Evolutionary conservation across 1,140 invertebrate genomes (phyloP).

Genomic region (Drosophila mojavensis): DNA sequence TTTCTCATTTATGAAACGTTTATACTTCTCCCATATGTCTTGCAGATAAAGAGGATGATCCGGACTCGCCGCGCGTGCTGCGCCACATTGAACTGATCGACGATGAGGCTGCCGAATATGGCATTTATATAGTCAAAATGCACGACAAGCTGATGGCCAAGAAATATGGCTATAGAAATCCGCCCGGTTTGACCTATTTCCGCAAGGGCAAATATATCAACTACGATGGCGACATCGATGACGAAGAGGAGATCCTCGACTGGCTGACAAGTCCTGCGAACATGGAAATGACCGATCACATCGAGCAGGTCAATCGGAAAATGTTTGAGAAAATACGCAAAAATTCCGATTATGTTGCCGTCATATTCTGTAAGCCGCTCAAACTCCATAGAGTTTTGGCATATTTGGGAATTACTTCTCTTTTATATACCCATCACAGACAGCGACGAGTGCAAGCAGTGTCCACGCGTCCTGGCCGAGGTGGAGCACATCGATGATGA

Average conservation of each 20-base stretch:
- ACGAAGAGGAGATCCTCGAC: constrained; percentile 96
- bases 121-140: constrained; percentile 96
- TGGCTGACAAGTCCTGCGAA: constrained; percentile 97
- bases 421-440: constrained; percentile 85
- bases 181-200: constrained; percentile 96
- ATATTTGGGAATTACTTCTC: neutral
- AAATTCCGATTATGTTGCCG: constrained; percentile 95
- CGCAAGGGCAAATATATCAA: constrained; percentile 95
- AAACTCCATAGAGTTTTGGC: neutral
- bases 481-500: constrained; percentile 97
- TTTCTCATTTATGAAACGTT: too few relatives aligned
- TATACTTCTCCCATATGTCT: neutral
- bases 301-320: constrained; percentile 96
- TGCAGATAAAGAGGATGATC: constrained; percentile 93
- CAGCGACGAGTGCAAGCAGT: constrained; percentile 97
- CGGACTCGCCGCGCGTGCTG: constrained; percentile 89
- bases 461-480: constrained; percentile 93
- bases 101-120: constrained; percentile 95
- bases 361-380: constrained; percentile 94
- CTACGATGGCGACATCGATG: constrained; percentile 96
- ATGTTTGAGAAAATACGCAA: constrained; percentile 97
- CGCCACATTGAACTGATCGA: constrained; percentile 95
- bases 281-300: constrained; percentile 96
- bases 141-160: constrained; percentile 96
- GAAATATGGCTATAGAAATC: constrained; percentile 95